Evolutionary conservation across 1,140 invertebrate species (phyloP), one percentile per base, ranked within the genome.

Genomic region (Amyelois transitella): DNA sequence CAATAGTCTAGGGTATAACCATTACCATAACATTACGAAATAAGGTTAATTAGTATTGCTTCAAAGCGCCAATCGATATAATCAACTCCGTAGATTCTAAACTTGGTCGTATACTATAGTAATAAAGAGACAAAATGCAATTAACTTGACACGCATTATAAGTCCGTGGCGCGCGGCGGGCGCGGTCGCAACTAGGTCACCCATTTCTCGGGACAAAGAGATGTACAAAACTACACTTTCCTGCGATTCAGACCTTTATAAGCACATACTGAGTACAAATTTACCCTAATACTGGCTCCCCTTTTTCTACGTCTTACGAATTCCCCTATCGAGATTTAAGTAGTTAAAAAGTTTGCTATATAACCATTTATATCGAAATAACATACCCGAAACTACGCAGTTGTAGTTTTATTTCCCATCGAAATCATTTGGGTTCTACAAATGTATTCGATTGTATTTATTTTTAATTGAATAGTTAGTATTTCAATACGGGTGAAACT

Each of bases 131-230:
- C 32, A 38, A 38, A 75, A 79, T 70, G 70, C 64, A 77, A 80
- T 81, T 80, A 77, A 74, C 60, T 73, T 58, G 68, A 68, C 70
- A 70, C 66, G 66, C 67, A 70, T 63, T 66, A 72, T 72, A 76
- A 66, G 24, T 24, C 53, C 24, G 21, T 19, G 20, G 17, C 45
- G 57, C 62, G 60, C 60, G 69, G 63, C 72, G 72, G 79, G 79
- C 65, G 76, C 75, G 79, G 66, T 66, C 60, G 58, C 75, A 85
- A 81, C 68, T 81, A 72, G 81, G 81, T 85, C 64, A 85, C 81
- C 81, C 71, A 85, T 82, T 82, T 85, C 77, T 69, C 64, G 62
- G 58, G 62, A 65, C 69, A 66, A 76, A 72, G 52, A 69, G 72
- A 63, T 69, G 12, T 14, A 38, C 32, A 38, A 38, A 38, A 14